Percentiles rank a stretch among this genome's conserved stretches.
These are phyloP conservation scores for Empidonax traillii DNA, from an alignment of 2,113 vertebrate genomes.

Conservation along the genomic window DNA sequence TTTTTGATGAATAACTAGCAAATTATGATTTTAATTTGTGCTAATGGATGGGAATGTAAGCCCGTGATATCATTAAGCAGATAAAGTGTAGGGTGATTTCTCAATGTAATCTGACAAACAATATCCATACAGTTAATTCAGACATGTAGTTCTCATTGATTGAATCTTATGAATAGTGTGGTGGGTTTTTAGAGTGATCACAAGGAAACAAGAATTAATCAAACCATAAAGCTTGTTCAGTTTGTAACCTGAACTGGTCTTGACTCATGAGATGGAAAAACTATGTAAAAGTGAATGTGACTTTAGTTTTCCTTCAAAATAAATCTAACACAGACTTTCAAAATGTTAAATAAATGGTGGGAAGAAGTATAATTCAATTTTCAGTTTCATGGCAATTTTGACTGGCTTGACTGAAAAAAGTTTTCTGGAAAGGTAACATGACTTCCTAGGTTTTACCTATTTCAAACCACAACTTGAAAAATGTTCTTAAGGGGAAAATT, in stretches of 20 bases:
- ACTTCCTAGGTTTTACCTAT: neutral
- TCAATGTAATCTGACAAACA: neutral
- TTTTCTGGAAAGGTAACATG: neutral
- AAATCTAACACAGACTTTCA: neutral
- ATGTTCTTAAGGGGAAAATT: neutral
- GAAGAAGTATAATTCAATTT: neutral
- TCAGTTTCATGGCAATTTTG: neutral
- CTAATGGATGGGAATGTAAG: neutral
- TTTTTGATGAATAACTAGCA: neutral
- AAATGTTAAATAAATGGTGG: neutral
- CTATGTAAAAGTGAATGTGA: neutral
- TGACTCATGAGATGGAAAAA: neutral
- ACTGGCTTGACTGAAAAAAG: neutral
- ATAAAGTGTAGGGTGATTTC: neutral
- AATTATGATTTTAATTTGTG: neutral
- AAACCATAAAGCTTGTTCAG: neutral
- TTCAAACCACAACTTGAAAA: neutral
- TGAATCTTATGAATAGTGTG: neutral
- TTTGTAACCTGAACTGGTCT: neutral
- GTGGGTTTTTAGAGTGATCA: neutral
- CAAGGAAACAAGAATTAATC: neutral
- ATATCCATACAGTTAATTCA: neutral
- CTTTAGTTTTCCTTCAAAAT: neutral
- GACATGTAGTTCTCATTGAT: neutral
- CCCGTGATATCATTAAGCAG: neutral